phyloP scores from a whole-genome alignment of 2,797 vertebrate species.

The Muraenolepis orangiensis region DNA sequence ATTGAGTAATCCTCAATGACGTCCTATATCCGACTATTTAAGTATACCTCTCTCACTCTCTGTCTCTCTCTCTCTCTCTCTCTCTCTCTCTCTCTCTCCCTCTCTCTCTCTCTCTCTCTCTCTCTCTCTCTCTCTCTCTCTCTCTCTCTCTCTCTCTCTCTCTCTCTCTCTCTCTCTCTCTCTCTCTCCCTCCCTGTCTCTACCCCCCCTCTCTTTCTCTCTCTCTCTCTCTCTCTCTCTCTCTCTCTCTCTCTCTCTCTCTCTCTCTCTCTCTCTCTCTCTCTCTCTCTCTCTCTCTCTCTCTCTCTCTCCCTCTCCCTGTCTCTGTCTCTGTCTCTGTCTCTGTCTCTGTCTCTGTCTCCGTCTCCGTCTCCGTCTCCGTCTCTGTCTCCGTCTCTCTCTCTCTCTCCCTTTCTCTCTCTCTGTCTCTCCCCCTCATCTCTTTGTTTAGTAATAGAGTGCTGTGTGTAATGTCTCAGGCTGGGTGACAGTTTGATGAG shows the following conservation, averaged over 20 bases:
- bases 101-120: conserved; percentile 29
- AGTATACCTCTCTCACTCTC: conserved; percentile 34
- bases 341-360: conserved; percentile 30
- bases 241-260: conserved; percentile 30
- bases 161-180: background rate
- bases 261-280: conserved; percentile 27
- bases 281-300: background rate
- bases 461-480: conserved; percentile 41
- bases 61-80: background rate
- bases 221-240: background rate
- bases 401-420: background rate
- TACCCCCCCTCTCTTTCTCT: conserved; percentile 27
- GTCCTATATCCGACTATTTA: conserved; percentile 38
- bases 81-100: conserved; percentile 34
- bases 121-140: conserved; percentile 29
- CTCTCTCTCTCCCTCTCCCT: conserved; percentile 9
- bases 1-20: conserved; percentile 33
- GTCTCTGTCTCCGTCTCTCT: conserved; percentile 33
- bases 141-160: conserved; percentile 22
- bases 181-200: no score
- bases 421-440: conserved; percentile 35
- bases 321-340: conserved; percentile 9
- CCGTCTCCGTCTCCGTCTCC: conserved; percentile 31
- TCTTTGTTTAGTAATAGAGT: conserved; percentile 24
- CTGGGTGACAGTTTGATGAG: conserved; percentile 64